Evolutionary conservation across 2,888 invertebrate species (phyloP), one percentile per base, ranked within the genome.

Genomic region (Thelaira solivaga): DNA sequence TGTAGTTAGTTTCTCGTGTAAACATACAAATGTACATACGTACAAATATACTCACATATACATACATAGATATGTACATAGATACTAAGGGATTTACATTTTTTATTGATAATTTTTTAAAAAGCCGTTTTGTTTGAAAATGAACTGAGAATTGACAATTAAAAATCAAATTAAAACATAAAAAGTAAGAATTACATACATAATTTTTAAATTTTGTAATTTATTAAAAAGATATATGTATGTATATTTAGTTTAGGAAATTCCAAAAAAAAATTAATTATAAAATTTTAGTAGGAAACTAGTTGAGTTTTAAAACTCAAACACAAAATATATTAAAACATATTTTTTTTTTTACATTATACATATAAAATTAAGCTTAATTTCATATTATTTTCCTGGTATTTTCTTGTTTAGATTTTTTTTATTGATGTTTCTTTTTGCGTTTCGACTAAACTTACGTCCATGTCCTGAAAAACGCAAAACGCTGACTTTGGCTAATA

Each of bases 361-460:
- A 64, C 57, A 59, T 71, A 45, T 69, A 65, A 69, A 71, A 76
- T 76, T 71, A 76, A 65, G 45, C 51, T 65, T 51, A 53, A 39
- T 49, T 64, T 39, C 24, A 49, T 64, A 20, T 49, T 59, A 8
- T 41, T 36, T 53, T 13, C 22, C 10, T 53, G 61, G 36, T 49
- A 51, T 49, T 13, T 43, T 45, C 41, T 51, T 47, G 24, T 49
- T 41, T 51, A 34, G 10, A 36, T 53, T 34, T 61, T 20, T 20
- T 72, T 64, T 64, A 62, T 59, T 76, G 55, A 51, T 57, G 62
- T 64, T 69, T 51, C 29, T 49, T 51, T 18, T 59, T 10, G 45
- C 13, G 36, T 51, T 71, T 26, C 20, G 24, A 62, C 26, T 45
- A 36, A 57, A 24, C n/a, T n/a, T n/a, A n/a, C n/a, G n/a, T n/a